Percentiles rank a stretch among this genome's conserved stretches.
Evolutionary conservation across 1,140 invertebrate species (phyloP).

Genomic region (Druon quercuslanigerum): DNA sequence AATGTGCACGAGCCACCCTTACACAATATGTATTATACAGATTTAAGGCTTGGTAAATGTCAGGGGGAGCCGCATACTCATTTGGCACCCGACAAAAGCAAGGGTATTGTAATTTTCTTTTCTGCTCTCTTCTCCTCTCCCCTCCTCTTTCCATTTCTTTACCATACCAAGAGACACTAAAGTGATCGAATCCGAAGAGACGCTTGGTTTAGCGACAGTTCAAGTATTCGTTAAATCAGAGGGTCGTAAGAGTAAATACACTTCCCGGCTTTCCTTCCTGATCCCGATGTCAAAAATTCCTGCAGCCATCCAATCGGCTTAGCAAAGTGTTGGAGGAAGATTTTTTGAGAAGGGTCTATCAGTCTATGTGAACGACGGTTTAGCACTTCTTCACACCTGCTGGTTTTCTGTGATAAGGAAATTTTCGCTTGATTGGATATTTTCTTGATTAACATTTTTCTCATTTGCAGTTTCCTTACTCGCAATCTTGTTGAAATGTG

Average conservation of each 20-base stretch:
- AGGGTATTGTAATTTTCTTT: background rate
- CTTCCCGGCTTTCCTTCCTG: background rate
- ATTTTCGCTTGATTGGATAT: slow-evolving; percentile 14
- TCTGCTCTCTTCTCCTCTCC: background rate
- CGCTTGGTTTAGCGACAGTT: background rate
- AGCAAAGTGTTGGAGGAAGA: slow-evolving; percentile 14
- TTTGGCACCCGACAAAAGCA: background rate
- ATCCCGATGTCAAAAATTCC: slow-evolving; percentile 15
- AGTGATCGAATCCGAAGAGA: slow-evolving; percentile 2
- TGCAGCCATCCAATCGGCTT: slow-evolving; percentile 21
- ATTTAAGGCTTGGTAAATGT: slow-evolving; percentile 9
- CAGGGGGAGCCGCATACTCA: background rate
- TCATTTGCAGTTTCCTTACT: too few relatives aligned
- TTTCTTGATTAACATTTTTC: background rate
- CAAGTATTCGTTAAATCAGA: slow-evolving; percentile 12
- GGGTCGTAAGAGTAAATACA: slow-evolving; percentile 1
- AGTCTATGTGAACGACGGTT: background rate
- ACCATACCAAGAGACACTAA: background rate
- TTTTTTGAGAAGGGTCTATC: slow-evolving; percentile 8
- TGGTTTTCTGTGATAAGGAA: background rate
- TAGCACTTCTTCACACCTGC: slow-evolving; percentile 20
- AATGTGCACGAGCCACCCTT: background rate
- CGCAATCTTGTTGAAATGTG: too few relatives aligned
- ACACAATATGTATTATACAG: background rate
- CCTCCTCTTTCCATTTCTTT: background rate